A percentile compares a stretch with the other conserved stretches of the same genome.
phyloP scores from a whole-genome alignment of 2,888 invertebrate genomes.

The Noctua pronuba region DNA sequence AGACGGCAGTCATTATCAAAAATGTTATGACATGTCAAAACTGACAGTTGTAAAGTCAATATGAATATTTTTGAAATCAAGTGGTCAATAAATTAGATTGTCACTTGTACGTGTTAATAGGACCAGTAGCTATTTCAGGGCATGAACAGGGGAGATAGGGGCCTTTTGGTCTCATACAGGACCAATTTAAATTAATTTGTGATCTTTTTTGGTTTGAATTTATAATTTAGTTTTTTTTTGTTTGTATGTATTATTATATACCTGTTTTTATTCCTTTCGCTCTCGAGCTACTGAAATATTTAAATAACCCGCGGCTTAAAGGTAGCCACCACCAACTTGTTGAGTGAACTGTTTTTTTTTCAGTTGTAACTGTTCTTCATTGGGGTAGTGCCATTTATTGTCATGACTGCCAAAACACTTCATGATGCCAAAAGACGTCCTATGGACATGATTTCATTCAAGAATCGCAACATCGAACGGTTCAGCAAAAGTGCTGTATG shows the following conservation, averaged over 20 bases:
- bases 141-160: neutral
- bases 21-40: conserved; percentile 38
- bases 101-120: conserved; percentile 5
- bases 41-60: conserved; percentile 29
- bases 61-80: conserved; percentile 28
- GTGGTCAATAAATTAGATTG: conserved; percentile 2
- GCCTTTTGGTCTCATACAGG: no score
- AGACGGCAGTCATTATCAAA: conserved; percentile 26
- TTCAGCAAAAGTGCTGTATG: neutral
- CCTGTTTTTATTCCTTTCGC: neutral
- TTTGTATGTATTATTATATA: neutral
- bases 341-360: neutral
- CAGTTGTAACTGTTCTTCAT: neutral
- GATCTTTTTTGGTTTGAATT: neutral
- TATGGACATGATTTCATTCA: neutral
- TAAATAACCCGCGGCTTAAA: neutral
- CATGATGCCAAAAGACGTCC: neutral
- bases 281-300: neutral
- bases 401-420: neutral
- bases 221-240: neutral
- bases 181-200: neutral
- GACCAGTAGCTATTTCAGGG: neutral
- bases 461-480: neutral
- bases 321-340: neutral
- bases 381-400: neutral